Conservation (phyloP, 2,888 invertebrate genomes). For the Calameuta idolon region DNA sequence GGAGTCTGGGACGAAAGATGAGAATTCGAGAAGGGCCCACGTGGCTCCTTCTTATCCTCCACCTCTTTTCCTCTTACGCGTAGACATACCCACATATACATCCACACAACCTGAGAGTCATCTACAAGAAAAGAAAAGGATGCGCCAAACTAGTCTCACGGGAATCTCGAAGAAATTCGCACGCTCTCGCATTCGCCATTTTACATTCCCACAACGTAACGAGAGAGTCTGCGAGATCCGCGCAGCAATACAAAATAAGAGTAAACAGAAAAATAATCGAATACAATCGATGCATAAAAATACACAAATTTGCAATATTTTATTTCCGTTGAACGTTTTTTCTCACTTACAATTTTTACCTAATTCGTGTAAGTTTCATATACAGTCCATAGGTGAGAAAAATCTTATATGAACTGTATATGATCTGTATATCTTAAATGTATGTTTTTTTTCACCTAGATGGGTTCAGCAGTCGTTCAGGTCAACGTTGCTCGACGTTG, state of each 20-base stretch:
- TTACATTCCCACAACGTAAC: background rate
- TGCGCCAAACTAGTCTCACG: background rate
- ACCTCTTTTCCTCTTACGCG: background rate
- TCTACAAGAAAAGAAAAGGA: background rate
- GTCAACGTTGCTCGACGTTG: background rate
- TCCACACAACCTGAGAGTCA: background rate
- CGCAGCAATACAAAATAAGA: background rate
- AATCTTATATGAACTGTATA: no score
- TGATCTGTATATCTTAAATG: no score
- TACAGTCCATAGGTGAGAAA: no score
- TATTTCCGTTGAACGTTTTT: conserved; percentile 20
- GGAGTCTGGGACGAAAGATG: background rate
- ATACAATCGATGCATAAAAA: background rate
- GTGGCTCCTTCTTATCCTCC: background rate
- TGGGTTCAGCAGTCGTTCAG: background rate
- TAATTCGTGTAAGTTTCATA: no score
- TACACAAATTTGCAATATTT: background rate
- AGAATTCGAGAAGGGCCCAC: background rate
- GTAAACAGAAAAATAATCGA: background rate
- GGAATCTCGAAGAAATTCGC: background rate
- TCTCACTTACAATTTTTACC: no score
- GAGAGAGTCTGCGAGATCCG: conserved; percentile 13
- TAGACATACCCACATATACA: background rate
- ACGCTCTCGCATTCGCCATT: background rate
- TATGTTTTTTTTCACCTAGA: no score